Percentiles rank a stretch among this genome's conserved stretches.
phyloP scores from a whole-genome alignment of 2,888 invertebrate species.

The Drosophila macrospina region DNA sequence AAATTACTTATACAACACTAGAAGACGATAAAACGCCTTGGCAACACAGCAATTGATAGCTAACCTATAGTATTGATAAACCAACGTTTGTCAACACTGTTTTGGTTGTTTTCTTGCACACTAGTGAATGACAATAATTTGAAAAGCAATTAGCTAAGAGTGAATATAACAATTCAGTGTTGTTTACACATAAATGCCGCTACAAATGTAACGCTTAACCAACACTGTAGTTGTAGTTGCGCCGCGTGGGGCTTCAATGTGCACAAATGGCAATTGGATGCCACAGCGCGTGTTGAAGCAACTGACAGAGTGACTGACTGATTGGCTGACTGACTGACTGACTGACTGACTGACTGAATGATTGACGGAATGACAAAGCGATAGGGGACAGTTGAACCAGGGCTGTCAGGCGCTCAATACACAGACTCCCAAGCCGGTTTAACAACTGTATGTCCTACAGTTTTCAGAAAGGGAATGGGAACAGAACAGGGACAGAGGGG shows the following conservation, averaged over 20 bases:
- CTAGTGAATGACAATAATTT: too few relatives aligned
- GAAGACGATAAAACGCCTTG: too few relatives aligned
- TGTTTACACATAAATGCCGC: not conserved
- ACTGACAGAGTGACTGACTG: slow-evolving; percentile 38
- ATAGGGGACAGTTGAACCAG: slow-evolving; percentile 30
- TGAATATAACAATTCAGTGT: not conserved
- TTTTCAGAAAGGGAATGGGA: slow-evolving; percentile 12
- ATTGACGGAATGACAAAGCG: slow-evolving; percentile 17
- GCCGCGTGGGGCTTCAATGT: not conserved
- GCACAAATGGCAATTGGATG: slow-evolving; percentile 34
- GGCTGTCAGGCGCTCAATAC: slow-evolving; percentile 18
- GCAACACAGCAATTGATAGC: too few relatives aligned
- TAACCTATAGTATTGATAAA: too few relatives aligned
- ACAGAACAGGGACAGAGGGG: not conserved
- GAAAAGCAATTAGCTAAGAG: not conserved
- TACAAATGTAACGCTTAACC: not conserved
- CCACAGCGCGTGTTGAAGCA: slow-evolving; percentile 40
- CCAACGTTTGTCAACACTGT: too few relatives aligned
- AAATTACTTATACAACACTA: too few relatives aligned
- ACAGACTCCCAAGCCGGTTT: slow-evolving; percentile 5
- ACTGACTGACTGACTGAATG: slow-evolving; percentile 27
- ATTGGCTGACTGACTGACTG: slow-evolving; percentile 21
- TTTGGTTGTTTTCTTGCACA: too few relatives aligned
- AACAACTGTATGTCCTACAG: not conserved
- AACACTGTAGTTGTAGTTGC: not conserved